Evolutionary conservation across 2,888 invertebrate species (phyloP).

Genomic region (Coleophora flavipennella): DNA sequence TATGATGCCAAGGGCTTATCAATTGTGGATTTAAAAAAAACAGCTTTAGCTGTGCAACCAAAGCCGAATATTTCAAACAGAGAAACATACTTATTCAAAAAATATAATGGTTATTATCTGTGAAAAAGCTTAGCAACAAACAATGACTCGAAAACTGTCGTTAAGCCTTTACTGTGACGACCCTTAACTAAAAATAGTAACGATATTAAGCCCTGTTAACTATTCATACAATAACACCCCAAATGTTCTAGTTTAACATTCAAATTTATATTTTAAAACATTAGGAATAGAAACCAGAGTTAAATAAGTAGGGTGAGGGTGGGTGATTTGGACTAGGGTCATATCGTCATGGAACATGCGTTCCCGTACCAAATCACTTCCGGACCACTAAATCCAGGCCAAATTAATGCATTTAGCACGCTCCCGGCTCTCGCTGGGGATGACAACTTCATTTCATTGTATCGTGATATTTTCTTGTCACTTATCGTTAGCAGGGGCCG

Average conservation of each 20-base stretch:
- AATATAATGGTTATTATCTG: conserved; percentile 7
- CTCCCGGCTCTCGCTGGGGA: conserved; percentile 62
- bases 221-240: conserved; percentile 31
- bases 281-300: conserved; percentile 23
- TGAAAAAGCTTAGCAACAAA: conserved; percentile 19
- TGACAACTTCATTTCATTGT: conserved; percentile 73
- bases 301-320: conserved; percentile 39
- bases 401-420: conserved; percentile 73
- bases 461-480: conserved; percentile 66
- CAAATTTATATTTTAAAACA: conserved; percentile 25
- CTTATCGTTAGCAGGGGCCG: conserved; percentile 38
- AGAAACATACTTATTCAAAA: neutral
- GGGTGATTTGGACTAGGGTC: conserved; percentile 54
- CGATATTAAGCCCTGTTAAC: conserved; percentile 41
- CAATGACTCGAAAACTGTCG: conserved; percentile 26
- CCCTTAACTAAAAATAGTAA: conserved; percentile 48
- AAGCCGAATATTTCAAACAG: neutral
- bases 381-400: conserved; percentile 71
- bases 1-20: no score
- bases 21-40: no score
- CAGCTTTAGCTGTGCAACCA: no score
- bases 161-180: conserved; percentile 43
- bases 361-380: conserved; percentile 73
- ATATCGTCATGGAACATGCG: conserved; percentile 58
- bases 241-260: conserved; percentile 17